Conservation (phyloP, 2,888 invertebrate genomes). For the Volucella inanis region DNA sequence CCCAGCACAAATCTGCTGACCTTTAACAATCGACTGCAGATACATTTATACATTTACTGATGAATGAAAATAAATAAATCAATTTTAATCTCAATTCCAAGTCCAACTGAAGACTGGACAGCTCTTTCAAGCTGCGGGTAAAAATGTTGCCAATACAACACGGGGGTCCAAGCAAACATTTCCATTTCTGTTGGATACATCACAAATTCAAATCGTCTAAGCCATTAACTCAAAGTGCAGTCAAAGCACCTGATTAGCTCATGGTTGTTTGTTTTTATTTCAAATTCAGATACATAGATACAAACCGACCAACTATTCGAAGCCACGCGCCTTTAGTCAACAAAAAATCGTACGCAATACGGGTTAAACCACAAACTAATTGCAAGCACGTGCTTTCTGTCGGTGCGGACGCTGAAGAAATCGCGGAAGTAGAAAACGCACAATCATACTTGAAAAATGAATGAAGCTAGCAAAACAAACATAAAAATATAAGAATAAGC, state of each 20-base stretch:
- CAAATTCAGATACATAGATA: neutral
- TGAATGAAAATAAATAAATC: constrained; percentile 20
- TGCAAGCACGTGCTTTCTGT: constrained; percentile 52
- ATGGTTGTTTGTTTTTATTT: neutral
- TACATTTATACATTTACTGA: constrained; percentile 26
- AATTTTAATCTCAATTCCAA: neutral
- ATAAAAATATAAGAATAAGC: neutral
- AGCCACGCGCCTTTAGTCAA: constrained; percentile 26
- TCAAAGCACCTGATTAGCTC: neutral
- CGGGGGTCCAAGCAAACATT: too few species aligned
- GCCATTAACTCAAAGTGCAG: neutral
- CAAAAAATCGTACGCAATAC: constrained; percentile 14
- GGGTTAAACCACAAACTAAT: constrained; percentile 17
- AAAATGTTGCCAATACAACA: constrained; percentile 12
- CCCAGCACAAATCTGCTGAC: constrained; percentile 34
- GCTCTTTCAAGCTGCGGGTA: too few species aligned
- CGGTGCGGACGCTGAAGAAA: constrained; percentile 23
- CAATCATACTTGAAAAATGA: constrained; percentile 29
- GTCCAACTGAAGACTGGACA: neutral
- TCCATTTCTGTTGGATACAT: constrained; percentile 2
- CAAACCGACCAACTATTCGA: neutral
- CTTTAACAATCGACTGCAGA: constrained; percentile 39
- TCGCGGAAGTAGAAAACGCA: constrained; percentile 33
- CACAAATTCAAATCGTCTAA: neutral
- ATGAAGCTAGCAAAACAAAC: constrained; percentile 37